A percentile compares a stretch with the other conserved stretches of the same genome.
These are phyloP conservation scores for Conomelus anceps DNA, from an alignment of 2,888 invertebrate species.

Conservation along the genomic window DNA sequence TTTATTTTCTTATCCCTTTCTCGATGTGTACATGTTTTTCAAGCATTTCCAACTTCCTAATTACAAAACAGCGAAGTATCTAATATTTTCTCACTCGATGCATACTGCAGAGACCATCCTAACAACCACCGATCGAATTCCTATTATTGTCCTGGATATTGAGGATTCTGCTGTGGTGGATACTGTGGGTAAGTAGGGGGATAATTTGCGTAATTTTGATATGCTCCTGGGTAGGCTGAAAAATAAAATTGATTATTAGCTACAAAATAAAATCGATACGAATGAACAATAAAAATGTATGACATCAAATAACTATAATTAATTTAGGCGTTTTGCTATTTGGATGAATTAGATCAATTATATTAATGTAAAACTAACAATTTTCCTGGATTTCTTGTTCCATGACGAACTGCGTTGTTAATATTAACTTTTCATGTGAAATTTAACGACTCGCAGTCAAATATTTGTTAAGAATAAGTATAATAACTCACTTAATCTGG, in stretches of 20 bases:
- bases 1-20: not conserved
- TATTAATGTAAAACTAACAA: too few species aligned
- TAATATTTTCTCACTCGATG: not conserved
- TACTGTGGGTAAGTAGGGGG: conserved; percentile 22
- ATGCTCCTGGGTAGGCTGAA: conserved; percentile 27
- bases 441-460: too few species aligned
- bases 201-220: conserved; percentile 11
- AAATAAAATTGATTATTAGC: conserved; percentile 4
- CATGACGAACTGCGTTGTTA: too few species aligned
- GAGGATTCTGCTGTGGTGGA: conserved; percentile 25
- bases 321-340: too few species aligned
- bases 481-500: too few species aligned
- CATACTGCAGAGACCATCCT: not conserved
- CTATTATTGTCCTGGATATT: conserved; percentile 28
- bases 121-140: not conserved
- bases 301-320: too few species aligned
- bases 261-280: not conserved
- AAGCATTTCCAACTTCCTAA: not conserved
- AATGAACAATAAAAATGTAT: not conserved
- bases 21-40: not conserved
- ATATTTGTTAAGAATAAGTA: too few species aligned
- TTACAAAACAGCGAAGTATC: not conserved
- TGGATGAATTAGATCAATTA: too few species aligned
- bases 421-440: too few species aligned
- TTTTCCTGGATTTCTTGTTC: too few species aligned